phyloP scores from a whole-genome alignment of 2,888 invertebrate species.

The Campoplex nolae region DNA sequence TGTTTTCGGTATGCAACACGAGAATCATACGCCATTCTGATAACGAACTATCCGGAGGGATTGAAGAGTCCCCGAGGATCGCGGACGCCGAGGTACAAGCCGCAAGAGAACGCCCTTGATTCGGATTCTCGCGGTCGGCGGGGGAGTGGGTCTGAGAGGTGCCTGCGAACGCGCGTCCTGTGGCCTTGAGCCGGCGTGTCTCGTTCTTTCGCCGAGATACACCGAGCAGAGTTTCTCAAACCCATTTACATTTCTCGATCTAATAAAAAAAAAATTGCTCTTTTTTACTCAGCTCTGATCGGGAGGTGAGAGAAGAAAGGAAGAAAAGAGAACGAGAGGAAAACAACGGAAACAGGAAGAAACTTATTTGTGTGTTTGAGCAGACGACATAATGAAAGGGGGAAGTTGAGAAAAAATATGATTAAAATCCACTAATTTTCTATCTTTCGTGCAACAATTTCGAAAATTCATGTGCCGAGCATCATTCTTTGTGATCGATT shows the following conservation, averaged over 20 bases:
- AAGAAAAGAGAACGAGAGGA: not conserved
- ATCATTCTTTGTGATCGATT: not conserved
- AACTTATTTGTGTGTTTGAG: not conserved
- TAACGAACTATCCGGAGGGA: not conserved
- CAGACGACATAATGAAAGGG: not conserved
- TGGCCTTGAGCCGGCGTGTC: conserved; percentile 83
- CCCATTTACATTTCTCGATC: conserved; percentile 64
- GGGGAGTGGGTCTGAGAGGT: conserved; percentile 75
- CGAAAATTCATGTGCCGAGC: not conserved
- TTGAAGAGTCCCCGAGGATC: conserved; percentile 23
- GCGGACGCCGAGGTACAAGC: conserved; percentile 28
- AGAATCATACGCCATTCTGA: conserved; percentile 25
- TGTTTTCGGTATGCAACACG: not conserved
- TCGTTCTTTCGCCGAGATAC: conserved; percentile 74
- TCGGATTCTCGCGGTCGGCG: conserved; percentile 79
- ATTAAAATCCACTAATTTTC: not conserved
- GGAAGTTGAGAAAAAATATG: not conserved
- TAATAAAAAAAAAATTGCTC: not conserved
- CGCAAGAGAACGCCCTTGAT: conserved; percentile 81
- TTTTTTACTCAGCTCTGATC: not conserved
- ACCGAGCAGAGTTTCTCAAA: conserved; percentile 82
- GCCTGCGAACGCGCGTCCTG: conserved; percentile 77
- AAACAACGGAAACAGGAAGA: not conserved
- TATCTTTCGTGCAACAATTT: not conserved
- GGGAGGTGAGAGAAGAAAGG: conserved; percentile 24